Percentiles rank a stretch among this genome's conserved stretches.
Conservation (phyloP, 2,888 invertebrate genomes). For the Portevinia maculata region DNA sequence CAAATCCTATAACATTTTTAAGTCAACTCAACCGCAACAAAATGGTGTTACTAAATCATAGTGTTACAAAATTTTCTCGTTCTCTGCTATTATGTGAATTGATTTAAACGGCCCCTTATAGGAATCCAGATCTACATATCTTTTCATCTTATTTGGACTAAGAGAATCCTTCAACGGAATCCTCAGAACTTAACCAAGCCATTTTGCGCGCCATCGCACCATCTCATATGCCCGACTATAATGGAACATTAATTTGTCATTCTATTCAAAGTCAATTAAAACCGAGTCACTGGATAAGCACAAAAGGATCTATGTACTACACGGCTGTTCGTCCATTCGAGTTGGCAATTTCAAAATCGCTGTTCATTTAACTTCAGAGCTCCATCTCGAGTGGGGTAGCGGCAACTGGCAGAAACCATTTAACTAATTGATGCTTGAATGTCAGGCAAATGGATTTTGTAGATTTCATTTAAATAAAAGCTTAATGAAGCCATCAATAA, state of each 20-base stretch:
- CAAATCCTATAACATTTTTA: no score
- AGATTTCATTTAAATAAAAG: conserved; percentile 78
- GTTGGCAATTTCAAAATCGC: conserved; percentile 65
- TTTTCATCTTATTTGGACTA: no score
- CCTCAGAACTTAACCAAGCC: not conserved
- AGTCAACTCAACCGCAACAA: no score
- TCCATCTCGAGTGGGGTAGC: conserved; percentile 32
- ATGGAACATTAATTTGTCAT: conserved; percentile 73
- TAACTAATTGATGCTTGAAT: conserved; percentile 72
- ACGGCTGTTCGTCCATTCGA: conserved; percentile 19
- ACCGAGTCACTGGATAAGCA: conserved; percentile 70
- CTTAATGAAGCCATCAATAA: conserved; percentile 79
- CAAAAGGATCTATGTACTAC: conserved; percentile 55
- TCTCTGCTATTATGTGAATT: conserved; percentile 14
- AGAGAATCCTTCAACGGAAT: conserved; percentile 6
- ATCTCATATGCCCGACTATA: conserved; percentile 37
- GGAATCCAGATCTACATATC: not conserved
- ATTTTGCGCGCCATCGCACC: no score
- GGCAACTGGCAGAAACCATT: conserved; percentile 70
- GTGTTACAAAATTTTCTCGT: not conserved
- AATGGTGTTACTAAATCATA: no score
- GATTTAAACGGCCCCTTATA: conserved; percentile 6
- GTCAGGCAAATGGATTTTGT: conserved; percentile 67
- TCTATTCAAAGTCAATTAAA: conserved; percentile 73
- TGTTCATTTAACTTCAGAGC: conserved; percentile 39